A percentile compares a stretch with the other conserved stretches of the same genome.
These are phyloP conservation scores for Suillia variegata DNA, from an alignment of 2,888 invertebrate species.

Conservation along the genomic window DNA sequence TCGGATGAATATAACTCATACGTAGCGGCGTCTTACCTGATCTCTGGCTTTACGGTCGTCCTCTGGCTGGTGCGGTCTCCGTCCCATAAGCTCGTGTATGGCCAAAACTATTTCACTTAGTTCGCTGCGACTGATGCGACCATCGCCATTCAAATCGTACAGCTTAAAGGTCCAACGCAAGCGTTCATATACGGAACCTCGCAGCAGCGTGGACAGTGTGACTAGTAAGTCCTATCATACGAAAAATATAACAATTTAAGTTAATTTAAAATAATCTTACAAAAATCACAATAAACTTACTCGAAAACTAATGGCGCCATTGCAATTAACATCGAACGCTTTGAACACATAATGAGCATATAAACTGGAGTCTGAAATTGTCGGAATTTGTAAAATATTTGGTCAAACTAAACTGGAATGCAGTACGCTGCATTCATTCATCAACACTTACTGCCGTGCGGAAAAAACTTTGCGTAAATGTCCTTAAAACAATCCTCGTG, in stretches of 20 bases:
- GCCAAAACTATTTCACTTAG: constrained; percentile 86
- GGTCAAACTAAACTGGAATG: constrained; percentile 32
- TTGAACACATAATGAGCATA: constrained; percentile 99
- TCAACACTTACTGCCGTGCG: constrained; percentile 92
- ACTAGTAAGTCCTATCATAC: constrained; percentile 94
- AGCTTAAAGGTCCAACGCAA: constrained; percentile 95
- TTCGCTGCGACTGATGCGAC: constrained; percentile 90
- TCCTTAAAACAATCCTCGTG: constrained; percentile 97
- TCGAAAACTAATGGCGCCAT: constrained; percentile 96
- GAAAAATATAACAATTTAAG: constrained; percentile 32
- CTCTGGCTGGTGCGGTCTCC: constrained; percentile 75
- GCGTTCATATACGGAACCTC: constrained; percentile 93
- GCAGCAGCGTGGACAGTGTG: constrained; percentile 86
- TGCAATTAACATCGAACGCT: constrained; percentile 96
- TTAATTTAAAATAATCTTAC: not conserved
- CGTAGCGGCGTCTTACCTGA: too few species aligned
- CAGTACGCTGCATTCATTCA: not conserved
- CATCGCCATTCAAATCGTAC: constrained; percentile 96
- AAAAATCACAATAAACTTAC: constrained; percentile 66
- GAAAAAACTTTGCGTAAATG: constrained; percentile 97
- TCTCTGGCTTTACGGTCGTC: constrained; percentile 86
- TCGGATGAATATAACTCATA: too few species aligned
- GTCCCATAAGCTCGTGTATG: constrained; percentile 89
- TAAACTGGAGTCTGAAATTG: constrained; percentile 84
- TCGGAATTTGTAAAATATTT: not conserved